A percentile compares a stretch with the other conserved stretches of the same genome.
phyloP scores from a whole-genome alignment of 2,113 vertebrate species.

The Psilopogon haemacephalus region DNA sequence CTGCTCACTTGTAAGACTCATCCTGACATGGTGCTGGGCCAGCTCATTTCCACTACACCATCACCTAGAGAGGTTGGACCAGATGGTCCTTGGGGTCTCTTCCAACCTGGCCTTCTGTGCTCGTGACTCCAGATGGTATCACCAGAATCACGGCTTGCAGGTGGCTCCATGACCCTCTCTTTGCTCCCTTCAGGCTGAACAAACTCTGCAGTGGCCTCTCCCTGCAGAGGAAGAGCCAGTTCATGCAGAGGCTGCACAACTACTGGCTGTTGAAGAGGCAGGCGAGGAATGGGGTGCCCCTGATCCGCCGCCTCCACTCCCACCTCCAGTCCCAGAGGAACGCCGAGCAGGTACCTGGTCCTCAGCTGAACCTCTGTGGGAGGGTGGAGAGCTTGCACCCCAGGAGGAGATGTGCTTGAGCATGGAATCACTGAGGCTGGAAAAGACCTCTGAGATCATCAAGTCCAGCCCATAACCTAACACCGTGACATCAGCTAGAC shows the following conservation, averaged over 20 bases:
- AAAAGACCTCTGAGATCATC: no score
- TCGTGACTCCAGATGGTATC: neutral
- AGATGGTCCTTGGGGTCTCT: no score
- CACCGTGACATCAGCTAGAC: no score
- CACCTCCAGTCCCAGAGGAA: conserved; percentile 88
- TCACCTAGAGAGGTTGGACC: no score
- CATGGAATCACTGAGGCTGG: no score
- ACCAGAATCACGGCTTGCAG: neutral
- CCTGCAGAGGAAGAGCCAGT: conserved; percentile 94
- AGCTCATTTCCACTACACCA: no score
- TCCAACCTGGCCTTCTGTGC: no score
- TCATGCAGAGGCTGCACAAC: conserved; percentile 94
- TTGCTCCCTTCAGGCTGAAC: conserved; percentile 84
- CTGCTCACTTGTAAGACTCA: no score
- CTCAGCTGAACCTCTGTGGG: fast-evolving
- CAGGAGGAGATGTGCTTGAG: neutral
- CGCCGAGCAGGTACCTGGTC: conserved; percentile 82
- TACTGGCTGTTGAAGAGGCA: conserved; percentile 97
- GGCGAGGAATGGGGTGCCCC: conserved; percentile 91
- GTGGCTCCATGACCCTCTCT: conserved; percentile 21
- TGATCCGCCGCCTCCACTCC: conserved; percentile 89
- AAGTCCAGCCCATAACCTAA: no score
- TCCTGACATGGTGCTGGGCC: no score
- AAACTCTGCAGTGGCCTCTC: conserved; percentile 91
- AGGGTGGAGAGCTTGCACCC: neutral